Evolutionary conservation across 2,888 invertebrate species (phyloP).

Genomic region (Diarsia rubi): DNA sequence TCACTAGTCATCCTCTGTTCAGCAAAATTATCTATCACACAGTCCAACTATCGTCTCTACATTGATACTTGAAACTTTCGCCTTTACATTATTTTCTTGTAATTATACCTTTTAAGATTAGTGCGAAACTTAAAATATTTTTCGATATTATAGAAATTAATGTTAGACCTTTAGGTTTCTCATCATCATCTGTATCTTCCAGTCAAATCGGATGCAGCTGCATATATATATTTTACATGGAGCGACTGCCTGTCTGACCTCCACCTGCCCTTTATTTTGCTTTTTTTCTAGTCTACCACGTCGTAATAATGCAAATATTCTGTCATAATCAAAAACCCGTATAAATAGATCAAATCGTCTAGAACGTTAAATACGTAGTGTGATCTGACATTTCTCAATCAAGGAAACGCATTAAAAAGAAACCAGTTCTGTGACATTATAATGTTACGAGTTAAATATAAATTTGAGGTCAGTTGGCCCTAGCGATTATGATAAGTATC

Average conservation of each 20-base stretch:
- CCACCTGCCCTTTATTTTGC: too few species aligned
- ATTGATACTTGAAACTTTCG: not conserved
- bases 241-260: too few species aligned
- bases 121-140: not conserved
- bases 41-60: not conserved
- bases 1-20: not conserved
- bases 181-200: too few species aligned
- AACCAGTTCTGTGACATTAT: constrained; percentile 58
- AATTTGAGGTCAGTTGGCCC: constrained; percentile 41
- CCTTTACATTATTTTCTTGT: not conserved
- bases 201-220: too few species aligned
- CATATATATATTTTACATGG: too few species aligned
- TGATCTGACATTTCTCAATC: constrained; percentile 55
- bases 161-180: not conserved
- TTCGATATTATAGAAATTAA: not conserved
- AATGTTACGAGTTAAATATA: constrained; percentile 35
- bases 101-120: not conserved
- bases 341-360: constrained; percentile 24
- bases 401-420: constrained; percentile 46
- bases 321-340: not conserved
- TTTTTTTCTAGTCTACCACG: not conserved
- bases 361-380: constrained; percentile 2
- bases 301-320: not conserved
- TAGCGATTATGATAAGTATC: not conserved
- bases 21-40: not conserved